Base-by-base conservation (phyloP, 2,797 vertebrate genomes). In the Champsocephalus gunnari region DNA sequence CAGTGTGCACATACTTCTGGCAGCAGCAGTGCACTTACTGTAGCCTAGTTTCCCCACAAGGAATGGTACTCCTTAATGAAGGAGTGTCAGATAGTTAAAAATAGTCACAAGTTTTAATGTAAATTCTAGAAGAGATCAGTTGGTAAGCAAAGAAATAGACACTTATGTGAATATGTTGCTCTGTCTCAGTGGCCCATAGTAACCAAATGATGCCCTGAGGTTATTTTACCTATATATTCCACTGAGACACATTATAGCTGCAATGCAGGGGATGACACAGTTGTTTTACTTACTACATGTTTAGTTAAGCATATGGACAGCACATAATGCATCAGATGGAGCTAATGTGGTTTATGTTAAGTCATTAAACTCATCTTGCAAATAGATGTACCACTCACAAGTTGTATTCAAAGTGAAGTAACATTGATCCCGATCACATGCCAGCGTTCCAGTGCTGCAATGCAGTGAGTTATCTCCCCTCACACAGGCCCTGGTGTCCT, bases 401-500 rank as follows among this genome's bases (percentile, higher is more conserved):
- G 64, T 79, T 81, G 69, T 57, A 51, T 11, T 81, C 38, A 71
- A 68, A 79, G 56, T 69, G 50, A 59, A 86, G 63, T 66, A 47
- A 16, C 16, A 87, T 55, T 49, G 81, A 78, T 87, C 73, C 54
- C 24, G 57, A 83, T 66, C 75, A 64, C 68, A 77, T 74, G 75
- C 79, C 66, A 75, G 63, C 12, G 47, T 79, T 71, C 56, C 80
- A 73, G 47, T 90, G 89, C 93, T 95, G 94, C 94, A 95, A 93
- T 95, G 95, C 94, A 94, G 94, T 91, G 89, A 90, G 80, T 90
- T 67, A 88, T 82, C 70, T 43, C 71, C 65, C 12, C 54, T 72
- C 54, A 17, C 54, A 41, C 24, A 54, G 28, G 13, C 32, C 12
- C 56, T 44, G 28, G 4, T 87, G 86, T 83, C 71, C 14, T 87